A percentile compares a stretch with the other conserved stretches of the same genome.
Evolutionary conservation across 2,888 invertebrate species (phyloP).

Genomic region (Desoria tigrina): DNA sequence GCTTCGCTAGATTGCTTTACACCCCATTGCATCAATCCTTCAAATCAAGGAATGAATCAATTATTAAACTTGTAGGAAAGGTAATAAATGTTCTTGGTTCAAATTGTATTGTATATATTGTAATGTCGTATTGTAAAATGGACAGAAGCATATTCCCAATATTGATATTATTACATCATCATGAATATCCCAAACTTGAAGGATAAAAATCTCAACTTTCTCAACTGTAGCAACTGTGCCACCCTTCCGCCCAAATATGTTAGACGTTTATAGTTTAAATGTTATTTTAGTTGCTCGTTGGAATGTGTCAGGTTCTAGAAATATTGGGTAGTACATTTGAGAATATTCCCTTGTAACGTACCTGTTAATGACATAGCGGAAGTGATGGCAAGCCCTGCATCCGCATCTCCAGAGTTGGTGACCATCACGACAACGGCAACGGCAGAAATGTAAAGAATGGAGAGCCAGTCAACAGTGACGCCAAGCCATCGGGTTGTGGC

Average conservation of each 20-base stretch:
- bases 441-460: conserved; percentile 78
- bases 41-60: background rate
- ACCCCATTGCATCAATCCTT: conserved; percentile 20
- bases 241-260: too few relatives aligned
- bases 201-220: too few relatives aligned
- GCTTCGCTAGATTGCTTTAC: conserved; percentile 75
- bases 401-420: conserved; percentile 20
- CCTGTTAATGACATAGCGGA: conserved; percentile 33
- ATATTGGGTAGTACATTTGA: too few relatives aligned
- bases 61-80: background rate
- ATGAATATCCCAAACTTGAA: too few relatives aligned
- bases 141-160: too few relatives aligned
- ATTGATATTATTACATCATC: too few relatives aligned
- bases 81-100: background rate
- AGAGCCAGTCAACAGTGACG: conserved; percentile 71
- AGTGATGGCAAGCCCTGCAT: conserved; percentile 39
- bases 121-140: too few relatives aligned
- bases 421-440: conserved; percentile 59
- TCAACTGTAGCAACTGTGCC: too few relatives aligned
- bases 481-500: conserved; percentile 89
- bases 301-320: too few relatives aligned
- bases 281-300: too few relatives aligned
- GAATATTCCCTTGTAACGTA: conserved; percentile 9
- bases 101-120: too few relatives aligned
- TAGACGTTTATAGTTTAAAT: too few relatives aligned